Percentiles rank a stretch among this genome's conserved stretches.
These are phyloP conservation scores for Cnemophilus loriae DNA, from an alignment of 2,113 vertebrate genomes.

Conservation along the genomic window DNA sequence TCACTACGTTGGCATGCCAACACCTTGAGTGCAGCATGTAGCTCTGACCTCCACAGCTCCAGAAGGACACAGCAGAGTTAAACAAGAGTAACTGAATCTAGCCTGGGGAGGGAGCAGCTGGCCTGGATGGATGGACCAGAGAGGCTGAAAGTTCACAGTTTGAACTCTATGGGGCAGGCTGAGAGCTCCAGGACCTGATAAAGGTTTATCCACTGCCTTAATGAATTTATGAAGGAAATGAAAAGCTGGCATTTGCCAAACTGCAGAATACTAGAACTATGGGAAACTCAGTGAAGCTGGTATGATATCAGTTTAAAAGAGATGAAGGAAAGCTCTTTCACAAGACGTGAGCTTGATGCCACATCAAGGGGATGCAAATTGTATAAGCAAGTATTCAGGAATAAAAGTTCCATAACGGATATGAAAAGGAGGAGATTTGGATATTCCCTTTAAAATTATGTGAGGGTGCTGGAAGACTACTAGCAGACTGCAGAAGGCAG, in stretches of 20 bases:
- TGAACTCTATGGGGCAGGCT: background rate
- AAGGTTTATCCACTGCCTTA: background rate
- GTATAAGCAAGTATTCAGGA: background rate
- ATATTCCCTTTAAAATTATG: background rate
- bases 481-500: background rate
- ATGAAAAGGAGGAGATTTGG: background rate
- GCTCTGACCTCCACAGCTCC: background rate
- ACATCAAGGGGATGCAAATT: background rate
- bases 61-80: background rate
- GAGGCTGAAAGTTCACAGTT: background rate
- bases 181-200: background rate
- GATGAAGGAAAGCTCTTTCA: background rate
- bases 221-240: background rate
- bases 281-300: background rate
- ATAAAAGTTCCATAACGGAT: background rate
- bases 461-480: background rate
- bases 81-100: background rate
- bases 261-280: background rate
- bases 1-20: background rate
- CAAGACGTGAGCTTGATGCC: background rate
- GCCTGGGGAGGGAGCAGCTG: background rate
- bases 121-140: background rate
- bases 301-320: background rate
- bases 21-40: background rate
- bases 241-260: background rate